Percentiles rank a stretch among this genome's conserved stretches.
Evolutionary conservation across 2,797 vertebrate species (phyloP).

Genomic region (Furcifer pardalis): DNA sequence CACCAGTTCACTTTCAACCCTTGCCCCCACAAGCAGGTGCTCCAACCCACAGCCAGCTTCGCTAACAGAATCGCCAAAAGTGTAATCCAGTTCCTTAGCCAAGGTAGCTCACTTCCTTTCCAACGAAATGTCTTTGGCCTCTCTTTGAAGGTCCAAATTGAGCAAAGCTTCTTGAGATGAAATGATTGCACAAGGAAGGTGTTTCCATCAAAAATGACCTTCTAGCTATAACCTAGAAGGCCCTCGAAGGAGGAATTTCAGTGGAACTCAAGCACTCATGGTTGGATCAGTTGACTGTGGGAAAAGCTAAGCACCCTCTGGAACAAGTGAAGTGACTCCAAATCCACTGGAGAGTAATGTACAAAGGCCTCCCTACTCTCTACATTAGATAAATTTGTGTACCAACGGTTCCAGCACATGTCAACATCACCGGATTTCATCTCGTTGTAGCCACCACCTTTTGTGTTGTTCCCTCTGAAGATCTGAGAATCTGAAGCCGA

Average conservation of each 20-base stretch:
- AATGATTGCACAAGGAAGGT: background rate
- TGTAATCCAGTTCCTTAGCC: background rate
- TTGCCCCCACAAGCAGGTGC: no score
- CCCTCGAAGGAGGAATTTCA: background rate
- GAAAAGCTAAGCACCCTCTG: no score
- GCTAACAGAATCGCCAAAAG: background rate
- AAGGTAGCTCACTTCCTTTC: background rate
- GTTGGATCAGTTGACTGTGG: no score
- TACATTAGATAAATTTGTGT: no score
- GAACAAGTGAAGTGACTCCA: background rate
- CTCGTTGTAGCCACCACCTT: background rate
- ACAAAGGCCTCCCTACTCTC: rapidly evolving
- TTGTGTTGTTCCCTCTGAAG: slow-evolving; percentile 29
- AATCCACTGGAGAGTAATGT: background rate
- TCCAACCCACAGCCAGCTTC: background rate
- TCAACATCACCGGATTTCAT: no score
- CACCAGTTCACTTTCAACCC: no score
- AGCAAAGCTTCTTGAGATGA: background rate
- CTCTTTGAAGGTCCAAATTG: background rate
- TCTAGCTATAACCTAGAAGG: background rate
- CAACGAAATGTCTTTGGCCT: background rate
- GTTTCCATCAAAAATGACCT: background rate
- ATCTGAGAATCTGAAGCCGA: background rate
- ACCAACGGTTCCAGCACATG: no score
- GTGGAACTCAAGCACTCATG: rapidly evolving